Evolutionary conservation across 2,888 invertebrate species (phyloP), one percentile per base, ranked within the genome.

Genomic region (Eulithis testata): DNA sequence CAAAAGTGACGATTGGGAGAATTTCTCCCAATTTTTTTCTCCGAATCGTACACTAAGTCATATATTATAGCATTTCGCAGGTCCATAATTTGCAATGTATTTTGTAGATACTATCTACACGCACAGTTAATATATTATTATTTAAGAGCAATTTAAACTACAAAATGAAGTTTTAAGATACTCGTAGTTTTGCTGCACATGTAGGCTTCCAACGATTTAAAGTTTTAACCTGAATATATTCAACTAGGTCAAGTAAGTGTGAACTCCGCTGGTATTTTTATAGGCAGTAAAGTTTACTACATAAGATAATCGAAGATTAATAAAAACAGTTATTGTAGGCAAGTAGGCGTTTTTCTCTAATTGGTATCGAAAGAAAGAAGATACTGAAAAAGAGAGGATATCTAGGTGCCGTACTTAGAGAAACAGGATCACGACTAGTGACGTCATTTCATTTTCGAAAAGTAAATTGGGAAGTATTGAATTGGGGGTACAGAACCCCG

Each of bases 291-390:
- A 72, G 69, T 73, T 72, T 72, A 73, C 68, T 65, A 56, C 70
- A 72, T 66, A 59, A 69, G 66, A 65, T 70, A 72, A 72, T 72
- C 63, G 63, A 66, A 72, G 70, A 72, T 73, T 73, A 72, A 68
- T 63, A 70, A 61, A 56, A 66, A 70, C 69, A 66, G 73, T 70
- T 73, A 69, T 61, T 63, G 31, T 49, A 66, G 69, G 72, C 51
- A 69, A 68, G 74, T 72, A 70, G 71, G 72, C 68, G 71, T 43
- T 73, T 73, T 61, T 53, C 62, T 69, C 68, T 72, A 70, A 74
- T 69, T 74, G 68, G 63, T 47, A 71, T 65, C 61, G n/a, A 45
- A 70, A 72, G 21, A 21, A 2, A 21, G 21, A 21, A 21, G 21
- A 21, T 21, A 21, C 21, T 21, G 2, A 21, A 21, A 21, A 21